Evolutionary conservation across 2,888 invertebrate genomes (phyloP), one percentile per base, ranked within the genome.

Genomic region (Tetropium fuscum): DNA sequence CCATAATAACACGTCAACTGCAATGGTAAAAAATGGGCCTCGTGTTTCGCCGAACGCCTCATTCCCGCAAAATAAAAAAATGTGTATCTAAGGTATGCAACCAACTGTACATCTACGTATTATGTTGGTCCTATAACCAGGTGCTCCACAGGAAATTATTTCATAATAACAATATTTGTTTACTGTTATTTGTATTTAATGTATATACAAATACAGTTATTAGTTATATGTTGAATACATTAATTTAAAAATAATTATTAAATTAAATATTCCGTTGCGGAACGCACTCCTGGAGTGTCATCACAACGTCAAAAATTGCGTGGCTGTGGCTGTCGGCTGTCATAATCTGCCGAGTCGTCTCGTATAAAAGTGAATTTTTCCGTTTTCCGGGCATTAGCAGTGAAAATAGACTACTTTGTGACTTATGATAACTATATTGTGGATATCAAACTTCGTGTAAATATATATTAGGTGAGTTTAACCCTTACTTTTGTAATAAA

Each of bases 371-470:
- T 27, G 16, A 16, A 22, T 48, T 51, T 51, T 40, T 16, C 2
- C 6, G 18, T 13, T 51, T 51, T 19, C 10, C 16, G 16, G 15
- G 6, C 27, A 10, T 19, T 40, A 4, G 10, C 15, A 15, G 40
- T 40, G 49, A 27, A 10, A 27, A 27, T 19, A n/a, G 3, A 34
- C 25, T 38, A 10, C 22, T 51, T 51, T 51, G 49, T 51, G 49
- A 51, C 49, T 51, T 51, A 51, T 27, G 25, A 38, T 20, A 5
- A 40, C 8, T 40, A 18, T 40, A 40, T 27, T 18, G 25, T 40
- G 16, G 27, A 10, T 4, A 11, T 40, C 25, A 11, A 4, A 40
- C 11, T 22, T 7, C 27, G 16, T 25, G 25, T n/a, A 25, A 18
- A 34, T n/a, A 16, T 27, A 38, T 25, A 27, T 40, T 38, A 27